A percentile compares a stretch with the other conserved stretches of the same genome.
Evolutionary conservation across 1,140 invertebrate genomes (phyloP).

Genomic region (Lineus longissimus): DNA sequence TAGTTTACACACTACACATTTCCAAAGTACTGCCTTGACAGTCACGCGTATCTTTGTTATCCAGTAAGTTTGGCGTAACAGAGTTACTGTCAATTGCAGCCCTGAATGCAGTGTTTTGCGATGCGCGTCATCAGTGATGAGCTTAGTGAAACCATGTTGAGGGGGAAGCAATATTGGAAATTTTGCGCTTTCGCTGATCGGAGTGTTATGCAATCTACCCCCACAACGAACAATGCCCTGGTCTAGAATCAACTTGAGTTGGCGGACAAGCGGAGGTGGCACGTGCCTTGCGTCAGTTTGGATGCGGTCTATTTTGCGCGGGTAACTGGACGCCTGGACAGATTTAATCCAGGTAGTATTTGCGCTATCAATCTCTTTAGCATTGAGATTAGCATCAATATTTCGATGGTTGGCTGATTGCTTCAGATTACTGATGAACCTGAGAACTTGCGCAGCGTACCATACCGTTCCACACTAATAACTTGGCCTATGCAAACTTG

Average conservation of each 20-base stretch:
- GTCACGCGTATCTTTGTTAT: not conserved
- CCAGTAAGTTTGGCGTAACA: not conserved
- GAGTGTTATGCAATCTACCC: not conserved
- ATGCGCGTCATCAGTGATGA: not conserved
- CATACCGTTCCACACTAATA: too few relatives aligned
- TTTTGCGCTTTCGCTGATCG: not conserved
- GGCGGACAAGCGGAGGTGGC: not conserved
- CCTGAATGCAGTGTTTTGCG: not conserved
- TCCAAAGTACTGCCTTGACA: not conserved
- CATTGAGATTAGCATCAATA: too few relatives aligned
- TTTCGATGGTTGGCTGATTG: too few relatives aligned
- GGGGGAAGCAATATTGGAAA: not conserved
- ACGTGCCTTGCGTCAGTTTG: too few relatives aligned
- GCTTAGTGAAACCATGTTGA: not conserved
- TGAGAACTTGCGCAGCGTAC: too few relatives aligned
- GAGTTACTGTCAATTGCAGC: not conserved
- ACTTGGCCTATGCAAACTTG: too few relatives aligned
- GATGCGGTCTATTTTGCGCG: too few relatives aligned
- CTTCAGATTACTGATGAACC: too few relatives aligned
- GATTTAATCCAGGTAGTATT: too few relatives aligned
- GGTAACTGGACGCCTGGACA: too few relatives aligned
- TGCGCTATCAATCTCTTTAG: too few relatives aligned
- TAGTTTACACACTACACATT: not conserved
- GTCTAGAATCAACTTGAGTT: not conserved
- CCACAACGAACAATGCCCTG: not conserved